Conservation (phyloP, 1,140 invertebrate species). For the Caenorhabditis inopinata region DNA sequence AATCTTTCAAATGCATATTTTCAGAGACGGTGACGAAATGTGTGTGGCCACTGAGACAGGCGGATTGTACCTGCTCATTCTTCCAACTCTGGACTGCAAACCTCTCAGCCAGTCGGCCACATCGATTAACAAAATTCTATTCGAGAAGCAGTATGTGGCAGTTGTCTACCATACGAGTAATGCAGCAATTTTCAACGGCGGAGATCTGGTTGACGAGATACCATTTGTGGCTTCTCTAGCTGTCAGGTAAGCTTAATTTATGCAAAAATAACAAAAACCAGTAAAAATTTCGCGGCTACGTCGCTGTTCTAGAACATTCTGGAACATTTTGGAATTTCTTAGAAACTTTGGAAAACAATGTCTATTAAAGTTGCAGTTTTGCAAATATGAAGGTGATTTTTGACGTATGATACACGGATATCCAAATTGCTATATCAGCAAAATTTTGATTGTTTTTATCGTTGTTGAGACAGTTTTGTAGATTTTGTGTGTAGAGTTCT, state of each 20-base stretch:
- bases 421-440: no score
- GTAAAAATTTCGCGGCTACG: no score
- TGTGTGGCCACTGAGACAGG: constrained; percentile 1
- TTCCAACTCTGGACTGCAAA: neutral
- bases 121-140: neutral
- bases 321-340: no score
- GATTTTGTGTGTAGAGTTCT: no score
- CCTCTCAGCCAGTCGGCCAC: neutral
- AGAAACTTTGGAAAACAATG: no score
- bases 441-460: no score
- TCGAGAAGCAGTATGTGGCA: neutral
- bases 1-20: neutral
- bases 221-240: neutral
- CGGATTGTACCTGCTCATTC: neutral
- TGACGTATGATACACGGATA: no score
- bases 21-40: neutral
- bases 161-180: neutral
- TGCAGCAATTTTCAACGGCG: neutral
- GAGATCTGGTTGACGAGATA: neutral
- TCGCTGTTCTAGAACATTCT: no score
- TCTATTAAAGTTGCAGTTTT: no score
- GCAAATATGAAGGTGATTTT: no score
- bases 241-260: neutral
- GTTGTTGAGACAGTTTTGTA: no score
- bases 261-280: no score